Conservation (phyloP, 2,797 vertebrate genomes). For the Podarcis lilfordi region DNA sequence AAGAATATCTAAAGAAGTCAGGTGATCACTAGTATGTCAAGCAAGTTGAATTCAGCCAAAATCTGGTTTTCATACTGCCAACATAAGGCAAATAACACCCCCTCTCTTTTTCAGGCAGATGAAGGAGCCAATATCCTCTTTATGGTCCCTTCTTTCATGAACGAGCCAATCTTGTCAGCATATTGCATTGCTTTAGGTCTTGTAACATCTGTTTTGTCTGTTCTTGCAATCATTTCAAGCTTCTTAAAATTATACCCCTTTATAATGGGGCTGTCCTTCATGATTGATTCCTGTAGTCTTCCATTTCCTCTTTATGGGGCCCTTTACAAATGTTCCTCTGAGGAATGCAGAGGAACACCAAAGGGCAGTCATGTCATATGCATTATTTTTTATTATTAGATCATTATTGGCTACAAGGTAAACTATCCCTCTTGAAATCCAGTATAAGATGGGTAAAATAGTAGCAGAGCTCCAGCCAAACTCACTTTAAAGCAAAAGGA, state of each 20-base stretch:
- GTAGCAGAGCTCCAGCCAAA: conserved; percentile 43
- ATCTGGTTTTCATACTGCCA: conserved; percentile 9
- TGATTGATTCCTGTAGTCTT: conserved; percentile 55
- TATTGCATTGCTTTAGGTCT: conserved; percentile 32
- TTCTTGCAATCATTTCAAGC: conserved; percentile 60
- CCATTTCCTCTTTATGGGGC: conserved; percentile 53
- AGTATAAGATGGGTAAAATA: conserved; percentile 52
- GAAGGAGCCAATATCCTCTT: neutral
- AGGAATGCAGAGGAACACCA: conserved; percentile 43
- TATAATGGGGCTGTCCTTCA: conserved; percentile 46
- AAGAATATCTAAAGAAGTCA: neutral
- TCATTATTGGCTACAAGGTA: conserved; percentile 56
- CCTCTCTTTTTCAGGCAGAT: neutral
- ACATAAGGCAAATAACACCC: neutral
- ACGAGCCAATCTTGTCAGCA: conserved; percentile 18
- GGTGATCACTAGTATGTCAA: neutral
- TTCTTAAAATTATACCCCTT: conserved; percentile 57
- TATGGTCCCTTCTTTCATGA: conserved; percentile 29
- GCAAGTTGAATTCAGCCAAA: neutral
- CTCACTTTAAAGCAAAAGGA: conserved; percentile 44
- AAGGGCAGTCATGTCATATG: conserved; percentile 36
- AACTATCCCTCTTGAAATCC: conserved; percentile 49
- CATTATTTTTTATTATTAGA: conserved; percentile 56
- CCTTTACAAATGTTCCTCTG: conserved; percentile 52
- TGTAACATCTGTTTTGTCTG: conserved; percentile 59